Percentiles rank a stretch among this genome's conserved stretches.
phyloP scores from a whole-genome alignment of 2,113 vertebrate species.

The Atrichornis clamosus region DNA sequence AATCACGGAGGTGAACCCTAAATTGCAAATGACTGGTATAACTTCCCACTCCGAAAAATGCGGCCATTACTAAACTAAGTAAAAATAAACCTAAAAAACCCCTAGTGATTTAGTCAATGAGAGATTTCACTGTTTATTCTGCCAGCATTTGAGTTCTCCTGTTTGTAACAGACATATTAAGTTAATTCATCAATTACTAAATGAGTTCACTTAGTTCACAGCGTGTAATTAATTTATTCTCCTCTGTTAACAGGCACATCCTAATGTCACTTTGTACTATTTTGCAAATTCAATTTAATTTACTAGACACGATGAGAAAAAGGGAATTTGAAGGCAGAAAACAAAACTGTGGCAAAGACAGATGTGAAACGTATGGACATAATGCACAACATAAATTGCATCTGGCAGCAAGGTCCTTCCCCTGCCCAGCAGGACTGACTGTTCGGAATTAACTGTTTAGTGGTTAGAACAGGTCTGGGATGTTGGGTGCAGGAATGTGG shows the following conservation, averaged over 20 bases:
- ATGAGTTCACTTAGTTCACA: conserved; percentile 16
- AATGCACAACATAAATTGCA: neutral
- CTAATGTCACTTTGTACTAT: neutral
- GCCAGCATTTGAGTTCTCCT: neutral
- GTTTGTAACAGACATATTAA: neutral
- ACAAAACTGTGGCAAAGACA: neutral
- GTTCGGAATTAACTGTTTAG: neutral
- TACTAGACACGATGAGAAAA: neutral
- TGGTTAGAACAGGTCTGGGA: neutral
- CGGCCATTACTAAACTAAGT: neutral
- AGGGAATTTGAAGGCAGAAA: neutral
- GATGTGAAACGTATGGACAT: neutral
- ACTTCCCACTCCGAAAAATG: neutral
- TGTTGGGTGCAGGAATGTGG: neutral
- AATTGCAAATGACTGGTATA: neutral
- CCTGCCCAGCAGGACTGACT: neutral
- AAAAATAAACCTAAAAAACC: neutral
- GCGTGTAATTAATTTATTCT: neutral
- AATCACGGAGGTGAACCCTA: neutral
- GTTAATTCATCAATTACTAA: conserved; percentile 41
- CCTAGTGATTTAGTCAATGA: neutral
- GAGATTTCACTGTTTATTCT: neutral
- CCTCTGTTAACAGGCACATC: neutral
- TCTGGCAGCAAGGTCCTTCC: neutral
- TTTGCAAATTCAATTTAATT: neutral